phyloP scores from a whole-genome alignment of 1,140 invertebrate genomes.

The Drosophila obscura region DNA sequence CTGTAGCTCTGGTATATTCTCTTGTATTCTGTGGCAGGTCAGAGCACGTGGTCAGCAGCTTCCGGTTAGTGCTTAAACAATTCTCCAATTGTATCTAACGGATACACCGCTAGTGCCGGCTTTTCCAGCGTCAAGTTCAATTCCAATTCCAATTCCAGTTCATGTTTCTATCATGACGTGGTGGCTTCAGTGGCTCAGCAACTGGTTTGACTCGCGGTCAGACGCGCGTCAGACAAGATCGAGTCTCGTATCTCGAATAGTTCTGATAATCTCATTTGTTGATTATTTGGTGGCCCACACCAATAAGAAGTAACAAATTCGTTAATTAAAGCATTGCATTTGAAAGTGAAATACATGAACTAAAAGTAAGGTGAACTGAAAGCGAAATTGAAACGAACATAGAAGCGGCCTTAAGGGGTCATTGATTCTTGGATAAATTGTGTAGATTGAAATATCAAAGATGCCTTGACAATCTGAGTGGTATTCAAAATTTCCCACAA shows the following conservation, averaged over 20 bases:
- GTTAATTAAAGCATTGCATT: constrained; percentile 55
- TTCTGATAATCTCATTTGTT: constrained; percentile 52
- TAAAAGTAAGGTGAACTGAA: constrained; percentile 42
- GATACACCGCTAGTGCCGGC: constrained; percentile 33
- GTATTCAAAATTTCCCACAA: too few species aligned
- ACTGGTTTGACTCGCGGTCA: constrained; percentile 66
- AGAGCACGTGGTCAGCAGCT: constrained; percentile 20
- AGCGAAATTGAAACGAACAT: constrained; percentile 38
- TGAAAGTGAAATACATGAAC: constrained; percentile 47
- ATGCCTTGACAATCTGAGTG: too few species aligned
- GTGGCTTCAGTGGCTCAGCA: constrained; percentile 28
- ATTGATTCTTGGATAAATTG: constrained; percentile 43
- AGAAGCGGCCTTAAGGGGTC: constrained; percentile 36
- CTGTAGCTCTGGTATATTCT: neutral
- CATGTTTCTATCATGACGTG: constrained; percentile 51
- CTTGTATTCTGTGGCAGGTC: neutral
- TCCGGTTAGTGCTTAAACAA: constrained; percentile 31
- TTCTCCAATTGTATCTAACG: constrained; percentile 39
- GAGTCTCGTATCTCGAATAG: constrained; percentile 20
- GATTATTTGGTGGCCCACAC: constrained; percentile 33
- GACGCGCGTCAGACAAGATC: constrained; percentile 64
- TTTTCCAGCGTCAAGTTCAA: constrained; percentile 35
- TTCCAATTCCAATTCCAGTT: constrained; percentile 31
- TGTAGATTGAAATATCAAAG: constrained; percentile 16
- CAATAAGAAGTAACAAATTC: constrained; percentile 24